These are phyloP conservation scores for Lateolabrax maculatus DNA, from an alignment of 2,797 vertebrate genomes.

Conservation along the genomic window DNA sequence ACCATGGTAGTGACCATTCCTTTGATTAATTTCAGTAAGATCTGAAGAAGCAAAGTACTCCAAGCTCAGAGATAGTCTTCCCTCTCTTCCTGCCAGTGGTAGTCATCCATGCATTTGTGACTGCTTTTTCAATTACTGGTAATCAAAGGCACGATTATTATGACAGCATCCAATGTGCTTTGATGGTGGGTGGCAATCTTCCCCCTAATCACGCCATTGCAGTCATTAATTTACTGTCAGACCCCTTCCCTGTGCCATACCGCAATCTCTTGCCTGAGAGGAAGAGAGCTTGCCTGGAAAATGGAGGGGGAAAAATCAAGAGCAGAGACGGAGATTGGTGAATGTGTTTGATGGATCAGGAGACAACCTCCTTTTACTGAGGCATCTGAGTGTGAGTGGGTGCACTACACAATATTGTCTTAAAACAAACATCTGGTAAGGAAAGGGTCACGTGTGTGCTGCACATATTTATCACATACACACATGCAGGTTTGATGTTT, in stretches of 20 bases:
- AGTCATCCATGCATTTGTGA: conserved; percentile 65
- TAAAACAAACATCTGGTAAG: conserved; percentile 48
- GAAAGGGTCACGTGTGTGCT: conserved; percentile 6
- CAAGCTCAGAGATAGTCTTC: conserved; percentile 23
- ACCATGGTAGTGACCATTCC: conserved; percentile 25
- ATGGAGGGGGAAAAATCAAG: conserved; percentile 62
- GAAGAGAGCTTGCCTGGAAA: conserved; percentile 77
- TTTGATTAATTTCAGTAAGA: conserved; percentile 52
- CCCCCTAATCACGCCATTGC: conserved; percentile 84
- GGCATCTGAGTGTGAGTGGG: conserved; percentile 54
- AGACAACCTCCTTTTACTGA: conserved; percentile 47
- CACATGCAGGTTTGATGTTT: conserved; percentile 29
- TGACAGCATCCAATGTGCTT: conserved; percentile 80
- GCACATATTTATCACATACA: conserved; percentile 1
- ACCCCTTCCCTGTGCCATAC: conserved; percentile 76
- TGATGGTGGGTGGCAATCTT: conserved; percentile 83
- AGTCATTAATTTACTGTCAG: conserved; percentile 89
- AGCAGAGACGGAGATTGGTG: conserved; percentile 37
- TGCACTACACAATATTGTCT: conserved; percentile 29
- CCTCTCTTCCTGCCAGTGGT: conserved; percentile 23
- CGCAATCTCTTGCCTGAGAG: conserved; percentile 82
- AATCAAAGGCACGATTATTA: conserved; percentile 80
- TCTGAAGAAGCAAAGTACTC: conserved; percentile 40
- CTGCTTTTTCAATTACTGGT: conserved; percentile 82
- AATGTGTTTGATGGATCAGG: conserved; percentile 63